Base-by-base conservation (phyloP, 2,113 vertebrate genomes). In the Loxodonta africana region DNA sequence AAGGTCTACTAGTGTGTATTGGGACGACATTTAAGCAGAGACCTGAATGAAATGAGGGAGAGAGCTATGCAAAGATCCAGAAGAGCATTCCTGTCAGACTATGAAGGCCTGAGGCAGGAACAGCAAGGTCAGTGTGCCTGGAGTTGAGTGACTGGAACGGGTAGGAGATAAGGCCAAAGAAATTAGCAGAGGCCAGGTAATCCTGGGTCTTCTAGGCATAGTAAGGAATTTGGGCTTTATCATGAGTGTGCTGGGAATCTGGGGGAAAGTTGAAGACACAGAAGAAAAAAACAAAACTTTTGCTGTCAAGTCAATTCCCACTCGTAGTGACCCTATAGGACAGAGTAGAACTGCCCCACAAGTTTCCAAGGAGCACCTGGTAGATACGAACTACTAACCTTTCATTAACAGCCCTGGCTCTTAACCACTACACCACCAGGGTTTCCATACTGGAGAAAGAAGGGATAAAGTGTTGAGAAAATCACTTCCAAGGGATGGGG, bases 171-270 rank as follows among this genome's bases (percentile, higher is more conserved):
- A 81, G 12, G 4, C 48, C 41, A 53, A 82, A 77, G 84, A 80
- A 48, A 71, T 62, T 46, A 85, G 33, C 90, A 88, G 37, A 69
- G 23, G 63, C 46, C 63, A 18, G 17, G 71, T n/a, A 87, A 25
- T 51, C 44, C 65, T 51, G 20, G 18, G 12, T 63, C 92, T 82
- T 30, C 41, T 12, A 37, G 76, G 57, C 21, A 21, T 41, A 2
- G 51, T 63, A 91, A 91, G 53, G 46, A 81, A 87, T 81, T 95
- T 74, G 65, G 33, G 53, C 81, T 95, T 86, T 95, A 95, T 82
- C 67, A 46, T 67, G 14, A 81, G 80, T 21, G 26, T 86, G 63
- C 74, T 63, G 44, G 83, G 82, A 90, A 74, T 33, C 74, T 44
- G 88, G 26, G 26, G 20, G 10, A 80, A 73, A 26, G 14, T 9